Base-by-base conservation (phyloP, 2,113 vertebrate genomes). In the Antigone vipio region DNA sequence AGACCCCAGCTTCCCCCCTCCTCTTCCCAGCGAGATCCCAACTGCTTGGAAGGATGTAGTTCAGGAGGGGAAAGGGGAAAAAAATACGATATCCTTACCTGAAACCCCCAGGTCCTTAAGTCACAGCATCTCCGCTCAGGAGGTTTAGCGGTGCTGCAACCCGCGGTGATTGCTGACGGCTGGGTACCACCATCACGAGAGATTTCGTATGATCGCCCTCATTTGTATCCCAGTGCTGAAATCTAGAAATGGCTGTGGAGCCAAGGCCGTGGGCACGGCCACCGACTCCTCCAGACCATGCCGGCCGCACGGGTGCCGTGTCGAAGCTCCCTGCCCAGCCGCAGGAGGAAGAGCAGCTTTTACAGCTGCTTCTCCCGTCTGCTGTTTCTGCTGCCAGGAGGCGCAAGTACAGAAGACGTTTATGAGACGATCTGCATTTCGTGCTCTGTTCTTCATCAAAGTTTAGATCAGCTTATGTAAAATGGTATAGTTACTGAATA, bases 281-380 rank as follows among this genome's bases (percentile, higher is more conserved):
- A 34, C 27, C 1, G 4, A 3, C 38, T 34, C 47, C 16, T 47
- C 34, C 47, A 34, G 34, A 13, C 23, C 8, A 2, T 5, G 8
- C 45, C 44, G 42, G 15, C 24, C 6, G 4, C 14, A 1, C 2
- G 18, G 47, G 12, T 29, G 34, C 3, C 2, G 1, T 47, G 18
- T 27, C 2, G 2, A 18, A 71, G 34, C 7, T 38, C 17, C 24
- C 27, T 15, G 18, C 27, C 11, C 16, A 24, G 5, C 26, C 32
- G 3, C 55, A 53, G 47, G 34, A 34, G 47, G 32, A 22, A 22
- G 5, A 17, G 19, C 29, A 3, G 15, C 14, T 88, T 53, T 27
- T 17, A 6, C 9, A 8, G 23, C 3, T 23, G 15, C 26, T 55
- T 62, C 55, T 53, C 34, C 38, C 5, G 45, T 34, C 38, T 19